These are phyloP conservation scores for Protonibea diacanthus DNA, from an alignment of 2,797 vertebrate genomes.

Conservation along the genomic window DNA sequence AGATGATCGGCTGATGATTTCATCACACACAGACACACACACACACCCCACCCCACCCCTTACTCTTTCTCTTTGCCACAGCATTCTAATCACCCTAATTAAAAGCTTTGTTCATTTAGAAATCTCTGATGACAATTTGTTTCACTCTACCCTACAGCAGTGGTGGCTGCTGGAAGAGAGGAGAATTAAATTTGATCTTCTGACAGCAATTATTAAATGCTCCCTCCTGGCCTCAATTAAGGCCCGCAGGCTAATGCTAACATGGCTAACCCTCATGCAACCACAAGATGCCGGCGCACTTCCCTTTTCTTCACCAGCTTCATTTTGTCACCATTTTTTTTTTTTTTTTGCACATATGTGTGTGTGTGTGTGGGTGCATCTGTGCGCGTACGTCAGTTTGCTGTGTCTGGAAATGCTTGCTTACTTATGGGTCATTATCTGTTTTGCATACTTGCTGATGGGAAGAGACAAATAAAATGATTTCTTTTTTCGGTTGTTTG, in stretches of 20 bases:
- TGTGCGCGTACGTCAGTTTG: conserved; percentile 8
- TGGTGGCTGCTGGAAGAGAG: conserved; percentile 94
- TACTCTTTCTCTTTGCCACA: conserved; percentile 79
- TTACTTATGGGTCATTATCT: conserved; percentile 31
- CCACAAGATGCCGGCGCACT: conserved; percentile 77
- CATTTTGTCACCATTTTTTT: conserved; percentile 54
- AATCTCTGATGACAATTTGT: conserved; percentile 99
- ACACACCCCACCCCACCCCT: conserved; percentile 60
- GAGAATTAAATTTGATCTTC: conserved; percentile 99
- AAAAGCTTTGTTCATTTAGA: conserved; percentile 99
- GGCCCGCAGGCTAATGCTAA: conserved; percentile 90
- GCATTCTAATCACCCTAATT: conserved; percentile 99
- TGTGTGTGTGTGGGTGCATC: background rate
- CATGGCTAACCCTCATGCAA: conserved; percentile 85
- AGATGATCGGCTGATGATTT: conserved; percentile 90
- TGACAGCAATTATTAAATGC: conserved; percentile 99
- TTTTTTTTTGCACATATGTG: background rate
- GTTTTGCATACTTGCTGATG: conserved; percentile 60
- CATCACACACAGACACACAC: conserved; percentile 71
- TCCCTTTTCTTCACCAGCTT: conserved; percentile 59
- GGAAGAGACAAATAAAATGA: conserved; percentile 47
- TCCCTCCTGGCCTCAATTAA: conserved; percentile 99
- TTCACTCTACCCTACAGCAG: conserved; percentile 97
- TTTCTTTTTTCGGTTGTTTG: conserved; percentile 58
- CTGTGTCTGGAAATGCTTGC: conserved; percentile 20